Evolutionary conservation across 2,113 vertebrate genomes (phyloP).

Genomic region (Odontophorus gujanensis): DNA sequence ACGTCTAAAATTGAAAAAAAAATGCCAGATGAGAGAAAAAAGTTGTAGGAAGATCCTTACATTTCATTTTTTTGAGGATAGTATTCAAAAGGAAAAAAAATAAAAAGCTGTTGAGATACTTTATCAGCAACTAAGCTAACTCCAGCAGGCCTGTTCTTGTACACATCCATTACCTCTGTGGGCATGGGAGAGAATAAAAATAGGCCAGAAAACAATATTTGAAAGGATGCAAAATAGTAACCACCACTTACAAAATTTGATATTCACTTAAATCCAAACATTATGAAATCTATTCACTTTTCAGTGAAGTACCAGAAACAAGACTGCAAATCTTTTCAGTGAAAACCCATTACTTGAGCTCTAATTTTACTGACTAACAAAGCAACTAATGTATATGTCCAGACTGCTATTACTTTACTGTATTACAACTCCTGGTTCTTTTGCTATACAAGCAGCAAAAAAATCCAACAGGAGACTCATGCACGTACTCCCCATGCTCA

Average conservation of each 20-base stretch:
- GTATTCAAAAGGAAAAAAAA: background rate
- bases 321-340: background rate
- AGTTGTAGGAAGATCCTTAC: background rate
- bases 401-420: background rate
- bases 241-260: background rate
- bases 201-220: background rate
- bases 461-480: background rate
- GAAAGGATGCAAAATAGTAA: conserved; percentile 16
- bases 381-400: background rate
- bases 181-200: background rate
- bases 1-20: background rate
- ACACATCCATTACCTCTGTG: background rate
- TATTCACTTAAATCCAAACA: background rate
- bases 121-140: background rate
- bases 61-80: conserved; percentile 23
- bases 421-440: background rate
- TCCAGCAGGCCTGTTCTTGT: background rate
- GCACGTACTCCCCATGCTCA: background rate
- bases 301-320: background rate
- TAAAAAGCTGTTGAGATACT: background rate
- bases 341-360: background rate
- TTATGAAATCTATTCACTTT: background rate
- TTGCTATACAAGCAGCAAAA: background rate
- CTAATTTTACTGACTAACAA: conserved; percentile 27
- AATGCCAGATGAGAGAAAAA: background rate